A percentile compares a stretch with the other conserved stretches of the same genome.
Evolutionary conservation across 2,888 invertebrate species (phyloP).

Genomic region (Lithophane leautieri): DNA sequence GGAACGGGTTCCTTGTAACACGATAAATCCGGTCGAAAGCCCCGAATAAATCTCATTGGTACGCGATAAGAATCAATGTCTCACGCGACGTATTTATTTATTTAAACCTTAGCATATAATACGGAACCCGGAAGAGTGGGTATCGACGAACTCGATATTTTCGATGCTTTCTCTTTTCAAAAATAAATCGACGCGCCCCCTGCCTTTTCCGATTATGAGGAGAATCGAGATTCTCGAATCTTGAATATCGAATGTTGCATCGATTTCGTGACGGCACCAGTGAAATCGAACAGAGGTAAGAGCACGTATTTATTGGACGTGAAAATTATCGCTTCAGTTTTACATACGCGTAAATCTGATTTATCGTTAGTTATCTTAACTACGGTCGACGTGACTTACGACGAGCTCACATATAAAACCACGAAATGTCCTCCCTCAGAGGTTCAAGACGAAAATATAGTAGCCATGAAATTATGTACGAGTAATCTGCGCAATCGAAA

Average conservation of each 20-base stretch:
- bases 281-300: slow-evolving; percentile 74
- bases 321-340: slow-evolving; percentile 77
- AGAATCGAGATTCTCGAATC: slow-evolving; percentile 48
- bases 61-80: slow-evolving; percentile 90
- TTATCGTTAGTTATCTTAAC: slow-evolving; percentile 78
- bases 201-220: slow-evolving; percentile 65
- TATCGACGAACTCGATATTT: slow-evolving; percentile 77
- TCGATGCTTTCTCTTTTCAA: slow-evolving; percentile 79
- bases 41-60: slow-evolving; percentile 87
- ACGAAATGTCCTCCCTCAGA: slow-evolving; percentile 68
- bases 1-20: slow-evolving; percentile 87
- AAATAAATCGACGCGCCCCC: slow-evolving; percentile 62
- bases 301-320: slow-evolving; percentile 74
- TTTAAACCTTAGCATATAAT: slow-evolving; percentile 77
- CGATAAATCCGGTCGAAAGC: slow-evolving; percentile 88
- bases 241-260: slow-evolving; percentile 62
- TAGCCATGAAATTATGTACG: slow-evolving; percentile 46
- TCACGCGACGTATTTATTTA: slow-evolving; percentile 88
- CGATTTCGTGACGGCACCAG: slow-evolving; percentile 67
- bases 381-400: slow-evolving; percentile 70
- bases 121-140: slow-evolving; percentile 83
- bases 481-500: slow-evolving; percentile 50
- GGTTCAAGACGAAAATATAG: slow-evolving; percentile 66
- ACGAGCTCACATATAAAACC: slow-evolving; percentile 69
- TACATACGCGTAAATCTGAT: slow-evolving; percentile 77